Base-by-base conservation (phyloP, 1,140 invertebrate species). In the Schlechtendalia chinensis region DNA sequence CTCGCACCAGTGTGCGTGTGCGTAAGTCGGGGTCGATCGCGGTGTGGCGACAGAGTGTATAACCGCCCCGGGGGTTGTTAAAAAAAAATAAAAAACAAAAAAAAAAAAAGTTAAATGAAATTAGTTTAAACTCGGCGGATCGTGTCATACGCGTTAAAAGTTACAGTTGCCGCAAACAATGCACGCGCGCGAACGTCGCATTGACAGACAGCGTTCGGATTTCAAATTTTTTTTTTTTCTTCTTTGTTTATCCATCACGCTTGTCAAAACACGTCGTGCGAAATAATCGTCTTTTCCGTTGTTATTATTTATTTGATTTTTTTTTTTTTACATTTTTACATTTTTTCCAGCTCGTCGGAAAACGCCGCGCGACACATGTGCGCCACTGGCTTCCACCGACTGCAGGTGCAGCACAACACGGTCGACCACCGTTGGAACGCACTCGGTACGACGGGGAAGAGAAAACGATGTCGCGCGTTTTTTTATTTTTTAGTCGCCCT, bases 101-200 rank as follows among this genome's bases (percentile, higher is more conserved):
- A n/a, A n/a, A n/a, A n/a, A n/a, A 61, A 45, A 53, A 50, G 22
- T 10, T 22, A 74, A 74, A 75, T 75, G 54, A 75, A 75, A 77
- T 79, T 79, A 79, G 75, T 79, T 79, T 79, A 79, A 79, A 79
- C 56, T 79, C 75, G 75, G 39, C 75, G 39, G 75, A 59, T 61
- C 58, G 75, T 79, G 75, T 79, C 75, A 63, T 63, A 47, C 75
- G 75, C 75, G 75, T 63, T 47, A 79, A 79, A 79, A 79, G 72
- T 77, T 45, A 79, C 29, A 47, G 27, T 72, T 72, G 22, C 56
- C n/a, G 32, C 32, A 63, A 58, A 79, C 75, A 79, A 79, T 79
- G 17, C 65, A 74, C 8, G n/a, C 47, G 5, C 32, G 58, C 22
- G 47, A 24, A 77, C 45, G 14, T n/a, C n/a, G 39, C 29, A 63